Evolutionary conservation across 2,797 vertebrate species (phyloP).

Genomic region (Galagoides demidoff): DNA sequence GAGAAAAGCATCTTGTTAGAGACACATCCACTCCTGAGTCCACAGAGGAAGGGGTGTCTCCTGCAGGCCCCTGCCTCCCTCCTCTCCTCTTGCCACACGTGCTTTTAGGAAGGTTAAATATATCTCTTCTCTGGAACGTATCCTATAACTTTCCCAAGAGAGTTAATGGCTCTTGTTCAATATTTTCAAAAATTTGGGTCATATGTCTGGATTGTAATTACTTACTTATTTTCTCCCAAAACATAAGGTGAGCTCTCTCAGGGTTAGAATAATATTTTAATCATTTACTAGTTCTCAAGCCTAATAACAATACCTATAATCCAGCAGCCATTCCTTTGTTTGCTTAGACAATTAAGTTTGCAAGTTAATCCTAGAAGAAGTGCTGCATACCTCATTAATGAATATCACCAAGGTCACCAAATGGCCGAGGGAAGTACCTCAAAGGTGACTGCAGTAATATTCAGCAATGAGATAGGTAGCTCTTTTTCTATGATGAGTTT

Average conservation of each 20-base stretch:
- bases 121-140: constrained; percentile 4
- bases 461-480: too few species aligned
- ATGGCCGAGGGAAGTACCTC: too few species aligned
- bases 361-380: too few species aligned
- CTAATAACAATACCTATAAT: neutral
- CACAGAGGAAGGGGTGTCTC: neutral
- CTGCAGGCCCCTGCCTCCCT: neutral
- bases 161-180: neutral
- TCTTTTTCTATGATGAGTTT: too few species aligned
- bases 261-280: neutral
- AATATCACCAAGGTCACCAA: too few species aligned
- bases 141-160: neutral
- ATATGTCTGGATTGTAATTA: neutral
- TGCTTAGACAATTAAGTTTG: neutral
- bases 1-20: neutral
- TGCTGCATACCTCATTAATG: too few species aligned
- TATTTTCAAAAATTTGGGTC: constrained; percentile 47
- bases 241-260: neutral
- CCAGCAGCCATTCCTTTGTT: neutral
- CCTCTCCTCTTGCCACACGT: neutral
- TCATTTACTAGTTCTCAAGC: neutral
- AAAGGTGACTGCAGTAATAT: too few species aligned
- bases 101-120: neutral
- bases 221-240: neutral
- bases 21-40: neutral